phyloP scores from a whole-genome alignment of 2,888 invertebrate genomes.

The Brachypalpus laphriformis region DNA sequence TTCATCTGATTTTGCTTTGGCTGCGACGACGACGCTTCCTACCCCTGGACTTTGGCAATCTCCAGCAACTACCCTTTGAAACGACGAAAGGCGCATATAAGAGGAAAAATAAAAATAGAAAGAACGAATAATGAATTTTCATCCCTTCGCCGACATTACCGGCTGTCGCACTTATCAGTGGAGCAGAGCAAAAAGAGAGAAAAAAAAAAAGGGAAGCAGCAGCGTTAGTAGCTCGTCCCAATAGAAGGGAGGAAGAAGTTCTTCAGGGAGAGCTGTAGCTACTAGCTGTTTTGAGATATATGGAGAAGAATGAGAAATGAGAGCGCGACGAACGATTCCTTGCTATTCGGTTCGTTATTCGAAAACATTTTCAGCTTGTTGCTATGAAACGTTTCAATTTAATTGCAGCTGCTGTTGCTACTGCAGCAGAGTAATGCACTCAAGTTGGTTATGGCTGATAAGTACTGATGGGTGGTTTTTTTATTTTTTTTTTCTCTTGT shows the following conservation, averaged over 20 bases:
- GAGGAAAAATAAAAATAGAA: slow-evolving; percentile 20
- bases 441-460: slow-evolving; percentile 17
- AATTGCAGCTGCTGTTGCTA: slow-evolving; percentile 30
- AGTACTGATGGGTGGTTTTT: slow-evolving; percentile 22
- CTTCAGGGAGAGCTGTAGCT: slow-evolving; percentile 18
- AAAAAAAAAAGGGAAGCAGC: not conserved
- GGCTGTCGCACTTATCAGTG: slow-evolving; percentile 58
- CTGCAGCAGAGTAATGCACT: slow-evolving; percentile 22
- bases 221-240: not conserved
- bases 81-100: slow-evolving; percentile 12
- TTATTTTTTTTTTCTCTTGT: not conserved
- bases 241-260: slow-evolving; percentile 24
- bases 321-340: slow-evolving; percentile 12
- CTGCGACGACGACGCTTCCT: slow-evolving; percentile 15
- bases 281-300: slow-evolving; percentile 1
- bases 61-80: slow-evolving; percentile 19
- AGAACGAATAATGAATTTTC: slow-evolving; percentile 59
- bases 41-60: slow-evolving; percentile 53
- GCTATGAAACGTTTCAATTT: slow-evolving; percentile 53
- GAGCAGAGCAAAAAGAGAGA: slow-evolving; percentile 19
- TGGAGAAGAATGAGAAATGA: slow-evolving; percentile 30
- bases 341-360: slow-evolving; percentile 21
- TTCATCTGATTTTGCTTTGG: slow-evolving; percentile 56
- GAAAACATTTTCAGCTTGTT: slow-evolving; percentile 52
- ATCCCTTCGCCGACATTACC: slow-evolving; percentile 54